Base-by-base conservation (phyloP, 2,113 vertebrate genomes). In the Trachemys scripta region DNA sequence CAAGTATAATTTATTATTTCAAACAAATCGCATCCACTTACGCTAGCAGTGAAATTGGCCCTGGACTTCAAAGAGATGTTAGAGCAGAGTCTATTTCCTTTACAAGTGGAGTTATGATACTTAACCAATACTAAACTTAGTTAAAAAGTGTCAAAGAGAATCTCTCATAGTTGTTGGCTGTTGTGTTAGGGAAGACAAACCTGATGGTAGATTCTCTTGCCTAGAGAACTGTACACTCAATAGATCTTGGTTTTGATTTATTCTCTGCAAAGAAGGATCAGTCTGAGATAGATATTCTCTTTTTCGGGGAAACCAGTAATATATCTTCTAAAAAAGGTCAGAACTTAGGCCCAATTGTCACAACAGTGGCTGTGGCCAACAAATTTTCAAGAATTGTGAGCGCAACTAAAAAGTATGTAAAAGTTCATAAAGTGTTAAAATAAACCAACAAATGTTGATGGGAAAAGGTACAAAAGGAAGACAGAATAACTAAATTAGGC, bases 231-330 rank as follows among this genome's bases (percentile, higher is more conserved):
- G 38, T 53, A 87, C 80, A 31, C 2, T 88, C 45, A 84, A 72
- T 38, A 8, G 19, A 72, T n/a, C n/a, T 38, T n/a, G n/a, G 16
- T 54, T 91, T 88, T 78, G 72, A 95, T 92, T 91, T 96, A 90
- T 87, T 91, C 87, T 92, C 65, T 75, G 57, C 75, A 85, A 97
- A 92, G 80, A 94, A 90, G 62, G 29, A 93, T 92, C 85, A 90
- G 27, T 65, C 91, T 93, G 90, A 92, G 92, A 95, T 9, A 95
- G 86, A 62, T 78, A 83, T 75, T 89, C 56, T 57, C 42, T 56
- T 78, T 53, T 54, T 90, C 38, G 85, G 45, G 75, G 83, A 84
- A 85, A 50, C 17, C 17, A 86, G 56, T 50, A 91, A 89, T 7
- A 27, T 80, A 90, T 47, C 45, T 93, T 75, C n/a, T 72, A 19